Evolutionary conservation across 1,140 invertebrate species (phyloP).

Genomic region (Bombus cullumanus): DNA sequence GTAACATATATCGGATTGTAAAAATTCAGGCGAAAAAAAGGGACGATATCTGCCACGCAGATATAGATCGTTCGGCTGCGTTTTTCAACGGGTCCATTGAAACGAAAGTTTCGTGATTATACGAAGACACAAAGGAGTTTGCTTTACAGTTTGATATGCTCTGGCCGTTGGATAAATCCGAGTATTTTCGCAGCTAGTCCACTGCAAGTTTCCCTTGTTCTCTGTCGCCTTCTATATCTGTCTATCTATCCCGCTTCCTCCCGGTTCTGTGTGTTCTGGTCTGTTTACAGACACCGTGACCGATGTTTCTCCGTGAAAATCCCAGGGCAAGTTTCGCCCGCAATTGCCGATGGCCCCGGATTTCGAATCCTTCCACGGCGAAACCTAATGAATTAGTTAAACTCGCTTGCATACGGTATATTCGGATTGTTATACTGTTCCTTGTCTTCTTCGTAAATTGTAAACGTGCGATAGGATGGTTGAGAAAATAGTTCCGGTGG

Average conservation of each 20-base stretch:
- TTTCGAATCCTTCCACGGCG: not conserved
- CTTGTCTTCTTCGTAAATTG: not conserved
- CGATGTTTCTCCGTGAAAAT: slow-evolving; percentile 18
- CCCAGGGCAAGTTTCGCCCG: slow-evolving; percentile 10
- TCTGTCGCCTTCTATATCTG: not conserved
- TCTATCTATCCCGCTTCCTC: not conserved
- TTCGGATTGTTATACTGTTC: not conserved
- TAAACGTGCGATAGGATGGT: not conserved
- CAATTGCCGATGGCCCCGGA: not conserved
- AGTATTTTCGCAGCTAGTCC: slow-evolving; percentile 14
- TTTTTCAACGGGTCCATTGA: slow-evolving; percentile 30
- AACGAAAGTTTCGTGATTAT: slow-evolving; percentile 30
- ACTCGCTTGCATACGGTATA: not conserved
- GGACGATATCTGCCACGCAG: not conserved
- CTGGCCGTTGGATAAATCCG: slow-evolving; percentile 21
- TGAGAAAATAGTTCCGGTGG: not conserved
- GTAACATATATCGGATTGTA: slow-evolving; percentile 7
- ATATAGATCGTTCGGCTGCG: not conserved
- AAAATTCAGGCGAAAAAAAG: not conserved
- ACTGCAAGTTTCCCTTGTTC: not conserved
- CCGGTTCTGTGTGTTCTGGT: not conserved
- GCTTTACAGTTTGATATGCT: slow-evolving; percentile 42
- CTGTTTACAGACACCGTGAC: slow-evolving; percentile 39
- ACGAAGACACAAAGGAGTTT: slow-evolving; percentile 20
- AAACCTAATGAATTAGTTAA: slow-evolving; percentile 15